phyloP scores from a whole-genome alignment of 2,888 invertebrate genomes.

The Parnassius smintheus region DNA sequence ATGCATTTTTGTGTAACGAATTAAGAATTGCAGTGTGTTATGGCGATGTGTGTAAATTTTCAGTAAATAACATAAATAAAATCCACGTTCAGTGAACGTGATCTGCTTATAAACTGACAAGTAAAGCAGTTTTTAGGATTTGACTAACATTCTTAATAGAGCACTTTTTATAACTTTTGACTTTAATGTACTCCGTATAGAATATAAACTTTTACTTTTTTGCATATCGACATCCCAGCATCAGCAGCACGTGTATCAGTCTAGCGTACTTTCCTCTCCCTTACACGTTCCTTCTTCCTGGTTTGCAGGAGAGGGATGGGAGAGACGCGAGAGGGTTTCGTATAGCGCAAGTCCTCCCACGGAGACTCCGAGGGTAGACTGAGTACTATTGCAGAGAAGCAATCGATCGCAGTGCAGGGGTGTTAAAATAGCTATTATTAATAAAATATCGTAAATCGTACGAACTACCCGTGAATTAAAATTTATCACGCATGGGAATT shows the following conservation, averaged over 20 bases:
- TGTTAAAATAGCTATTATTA: constrained; percentile 22
- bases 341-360: constrained; percentile 62
- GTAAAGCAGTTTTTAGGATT: too few species aligned
- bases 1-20: too few species aligned
- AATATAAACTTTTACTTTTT: not conserved
- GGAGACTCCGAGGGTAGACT: constrained; percentile 13
- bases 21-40: too few species aligned
- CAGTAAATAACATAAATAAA: too few species aligned
- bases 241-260: constrained; percentile 71
- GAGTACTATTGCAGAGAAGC: constrained; percentile 5
- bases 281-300: constrained; percentile 37
- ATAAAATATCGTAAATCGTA: constrained; percentile 13
- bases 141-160: too few species aligned
- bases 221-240: constrained; percentile 53
- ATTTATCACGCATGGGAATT: constrained; percentile 1
- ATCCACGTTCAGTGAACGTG: too few species aligned
- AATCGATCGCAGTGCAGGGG: constrained; percentile 20
- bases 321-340: constrained; percentile 36
- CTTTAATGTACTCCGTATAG: too few species aligned
- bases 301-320: constrained; percentile 42
- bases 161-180: too few species aligned
- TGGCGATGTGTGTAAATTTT: too few species aligned
- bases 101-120: too few species aligned
- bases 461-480: not conserved
- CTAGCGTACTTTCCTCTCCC: constrained; percentile 44